Conservation (phyloP, 1,140 invertebrate species). For the Ceratina japonica region DNA sequence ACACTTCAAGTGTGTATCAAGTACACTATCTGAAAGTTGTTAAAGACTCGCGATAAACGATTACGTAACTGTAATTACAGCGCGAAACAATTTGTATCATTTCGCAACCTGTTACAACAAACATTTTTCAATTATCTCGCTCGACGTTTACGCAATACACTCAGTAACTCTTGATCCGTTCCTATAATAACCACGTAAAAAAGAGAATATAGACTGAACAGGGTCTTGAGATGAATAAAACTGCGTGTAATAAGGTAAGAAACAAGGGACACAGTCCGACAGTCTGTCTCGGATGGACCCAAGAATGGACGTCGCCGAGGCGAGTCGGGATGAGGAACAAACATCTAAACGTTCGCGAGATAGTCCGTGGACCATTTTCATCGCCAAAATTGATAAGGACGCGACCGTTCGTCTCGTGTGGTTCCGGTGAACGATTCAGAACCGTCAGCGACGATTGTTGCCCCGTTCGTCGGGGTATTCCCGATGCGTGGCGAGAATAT, state of each 20-base stretch:
- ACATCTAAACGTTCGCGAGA: conserved; percentile 1
- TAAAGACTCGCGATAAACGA: neutral
- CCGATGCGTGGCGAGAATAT: conserved; percentile 50
- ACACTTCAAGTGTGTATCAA: neutral
- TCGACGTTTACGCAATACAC: too few relatives aligned
- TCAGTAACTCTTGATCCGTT: too few relatives aligned
- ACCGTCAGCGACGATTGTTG: neutral
- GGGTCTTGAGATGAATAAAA: too few relatives aligned
- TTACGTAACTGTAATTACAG: neutral
- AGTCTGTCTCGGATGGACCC: conserved; percentile 30
- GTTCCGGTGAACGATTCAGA: too few relatives aligned
- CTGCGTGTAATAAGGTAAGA: too few relatives aligned
- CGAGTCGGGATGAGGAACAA: neutral
- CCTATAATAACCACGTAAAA: too few relatives aligned
- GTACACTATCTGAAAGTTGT: neutral
- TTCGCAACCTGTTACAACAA: neutral
- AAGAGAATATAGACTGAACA: too few relatives aligned
- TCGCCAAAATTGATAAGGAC: conserved; percentile 37
- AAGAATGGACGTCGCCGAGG: conserved; percentile 34
- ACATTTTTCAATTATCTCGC: neutral
- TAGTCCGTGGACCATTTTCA: conserved; percentile 50
- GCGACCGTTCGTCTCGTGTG: conserved; percentile 9
- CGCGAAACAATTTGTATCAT: conserved; percentile 1
- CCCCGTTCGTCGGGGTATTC: conserved; percentile 34
- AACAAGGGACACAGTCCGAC: neutral